Base-by-base conservation (phyloP, 1,140 invertebrate genomes). In the Saccostrea echinata region DNA sequence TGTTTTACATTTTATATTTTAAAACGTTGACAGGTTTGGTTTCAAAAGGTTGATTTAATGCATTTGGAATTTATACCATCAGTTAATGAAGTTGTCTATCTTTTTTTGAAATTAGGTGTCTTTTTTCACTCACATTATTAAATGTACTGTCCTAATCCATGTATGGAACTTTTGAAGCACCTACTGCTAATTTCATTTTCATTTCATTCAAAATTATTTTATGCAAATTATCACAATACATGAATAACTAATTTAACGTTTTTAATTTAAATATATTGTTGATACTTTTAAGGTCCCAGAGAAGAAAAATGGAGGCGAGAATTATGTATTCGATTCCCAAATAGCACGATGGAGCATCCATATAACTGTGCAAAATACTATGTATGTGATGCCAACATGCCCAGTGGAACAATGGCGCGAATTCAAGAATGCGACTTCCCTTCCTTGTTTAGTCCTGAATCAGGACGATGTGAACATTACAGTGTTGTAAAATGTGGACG, bases 371-470 rank as follows among this genome's bases (percentile, higher is more conserved):
- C 57, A 9, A 85, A 85, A 53, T 85, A 85, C 30, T 61, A 55
- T 8, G 84, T 51, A 16, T 85, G 84, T 16, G 21, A 85, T 53
- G 33, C 61, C 3, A 68, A 68, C 3, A n/a, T 3, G 16, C 84
- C 84, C 27, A 1, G 16, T 13, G 68, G 68, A 27, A 33, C 27
- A 3, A 76, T 76, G 68, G 68, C 68, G 16, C 27, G 24, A 3
- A 68, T 90, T 24, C 30, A 84, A 13, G 91, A 91, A 52, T 91
- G 91, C 61, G 57, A 82, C 0, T 91, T 89, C 84, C 91, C 91
- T 0, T 64, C 83, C 6, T 61, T 91, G 9, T 91, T 86, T 71
- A 85, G 86, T 86, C 21, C 43, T 0, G 52, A 76, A 11, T 84
- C 85, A 16, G 81, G 86, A 16, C 76, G 83, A 43, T 91, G 91